phyloP scores from a whole-genome alignment of 2,888 invertebrate genomes.

The Nymphalis urticae region DNA sequence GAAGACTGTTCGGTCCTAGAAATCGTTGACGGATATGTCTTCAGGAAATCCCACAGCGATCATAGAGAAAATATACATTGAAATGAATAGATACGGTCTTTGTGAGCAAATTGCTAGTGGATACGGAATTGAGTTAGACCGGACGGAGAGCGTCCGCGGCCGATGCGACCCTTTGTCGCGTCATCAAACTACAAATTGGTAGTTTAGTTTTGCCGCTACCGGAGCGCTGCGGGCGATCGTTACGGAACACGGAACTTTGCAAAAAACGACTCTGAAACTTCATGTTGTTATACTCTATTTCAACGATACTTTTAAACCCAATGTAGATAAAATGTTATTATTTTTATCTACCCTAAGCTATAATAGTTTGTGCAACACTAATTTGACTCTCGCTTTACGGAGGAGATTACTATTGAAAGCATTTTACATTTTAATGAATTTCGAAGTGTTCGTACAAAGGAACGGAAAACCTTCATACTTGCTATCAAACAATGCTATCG shows the following conservation, averaged over 20 bases:
- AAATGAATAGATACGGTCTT: conserved; percentile 48
- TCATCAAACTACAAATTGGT: conserved; percentile 76
- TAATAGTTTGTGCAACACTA: background rate
- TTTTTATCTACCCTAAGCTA: background rate
- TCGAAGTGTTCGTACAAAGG: background rate
- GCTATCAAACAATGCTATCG: no score
- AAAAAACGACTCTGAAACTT: conserved; percentile 38
- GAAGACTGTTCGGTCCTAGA: conserved; percentile 17
- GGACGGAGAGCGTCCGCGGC: conserved; percentile 44
- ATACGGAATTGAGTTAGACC: conserved; percentile 58
- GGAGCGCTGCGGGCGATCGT: conserved; percentile 44
- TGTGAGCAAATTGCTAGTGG: conserved; percentile 56
- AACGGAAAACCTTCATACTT: background rate
- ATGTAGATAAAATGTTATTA: conserved; percentile 20
- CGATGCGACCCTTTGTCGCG: conserved; percentile 64
- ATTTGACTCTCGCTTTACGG: background rate
- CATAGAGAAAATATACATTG: conserved; percentile 44
- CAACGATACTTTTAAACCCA: conserved; percentile 25
- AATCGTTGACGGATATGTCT: conserved; percentile 34
- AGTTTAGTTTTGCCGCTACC: conserved; percentile 53
- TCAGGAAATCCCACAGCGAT: conserved; percentile 38
- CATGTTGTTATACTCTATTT: conserved; percentile 33
- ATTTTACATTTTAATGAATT: conserved; percentile 6
- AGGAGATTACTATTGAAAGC: background rate
- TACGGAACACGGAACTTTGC: conserved; percentile 34